These are phyloP conservation scores for Acleris sparsana DNA, from an alignment of 2,888 invertebrate species.

Conservation along the genomic window DNA sequence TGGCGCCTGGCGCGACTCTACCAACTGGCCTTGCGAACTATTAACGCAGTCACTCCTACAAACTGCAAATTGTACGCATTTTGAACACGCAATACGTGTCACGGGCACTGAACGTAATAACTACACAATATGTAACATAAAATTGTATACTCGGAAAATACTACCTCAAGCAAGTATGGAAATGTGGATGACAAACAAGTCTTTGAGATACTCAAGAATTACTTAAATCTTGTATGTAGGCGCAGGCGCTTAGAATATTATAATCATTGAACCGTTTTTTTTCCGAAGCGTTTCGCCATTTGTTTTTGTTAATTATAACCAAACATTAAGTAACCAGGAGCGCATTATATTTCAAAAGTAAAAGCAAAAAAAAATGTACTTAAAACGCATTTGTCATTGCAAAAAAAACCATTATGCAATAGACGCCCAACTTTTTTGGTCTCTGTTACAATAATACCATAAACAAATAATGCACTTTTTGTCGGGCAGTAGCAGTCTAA, in stretches of 20 bases:
- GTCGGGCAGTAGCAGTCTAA: conserved; percentile 16
- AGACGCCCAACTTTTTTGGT: no score
- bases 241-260: conserved; percentile 1
- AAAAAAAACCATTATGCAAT: no score
- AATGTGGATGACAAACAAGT: no score
- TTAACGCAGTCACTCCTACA: not conserved
- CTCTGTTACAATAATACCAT: not conserved
- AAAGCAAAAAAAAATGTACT: no score
- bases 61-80: no score
- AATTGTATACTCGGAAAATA: conserved; percentile 13
- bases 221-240: not conserved
- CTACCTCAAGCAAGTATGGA: no score
- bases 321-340: no score
- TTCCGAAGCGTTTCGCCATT: not conserved
- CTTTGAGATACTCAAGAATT: not conserved
- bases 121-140: conserved; percentile 1
- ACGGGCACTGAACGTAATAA: not conserved
- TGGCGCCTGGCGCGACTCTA: conserved; percentile 37
- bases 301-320: no score
- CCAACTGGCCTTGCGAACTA: conserved; percentile 23
- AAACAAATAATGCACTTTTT: conserved; percentile 13
- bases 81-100: no score
- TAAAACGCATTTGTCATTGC: no score
- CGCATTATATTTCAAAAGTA: no score
- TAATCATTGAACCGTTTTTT: not conserved